Percentiles rank a stretch among this genome's conserved stretches.
Evolutionary conservation across 2,113 vertebrate genomes (phyloP).

Genomic region (Rhegmatorhina hoffmannsi): DNA sequence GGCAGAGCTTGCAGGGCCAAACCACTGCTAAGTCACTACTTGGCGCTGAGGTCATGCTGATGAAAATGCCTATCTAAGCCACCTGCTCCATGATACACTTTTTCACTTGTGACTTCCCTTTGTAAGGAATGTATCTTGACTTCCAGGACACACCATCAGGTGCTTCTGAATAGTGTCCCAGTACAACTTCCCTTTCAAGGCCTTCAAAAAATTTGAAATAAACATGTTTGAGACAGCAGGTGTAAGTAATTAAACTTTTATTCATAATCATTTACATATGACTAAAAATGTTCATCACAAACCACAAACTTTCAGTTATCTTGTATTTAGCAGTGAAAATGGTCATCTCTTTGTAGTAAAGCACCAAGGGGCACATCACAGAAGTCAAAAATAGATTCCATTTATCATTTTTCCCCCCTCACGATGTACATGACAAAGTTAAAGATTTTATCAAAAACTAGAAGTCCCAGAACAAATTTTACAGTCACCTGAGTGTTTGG

Average conservation of each 20-base stretch:
- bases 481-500: slow-evolving; percentile 36
- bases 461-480: slow-evolving; percentile 1
- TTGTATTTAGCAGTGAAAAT: slow-evolving; percentile 31
- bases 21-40: background rate
- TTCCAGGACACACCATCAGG: background rate
- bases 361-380: slow-evolving; percentile 11
- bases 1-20: background rate
- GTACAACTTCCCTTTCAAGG: background rate
- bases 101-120: background rate
- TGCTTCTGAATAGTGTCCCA: background rate
- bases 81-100: background rate
- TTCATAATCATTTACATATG: slow-evolving; percentile 32
- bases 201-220: background rate
- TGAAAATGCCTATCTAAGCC: background rate
- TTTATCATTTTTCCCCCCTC: background rate
- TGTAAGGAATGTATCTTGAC: background rate
- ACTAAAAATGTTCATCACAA: slow-evolving; percentile 35
- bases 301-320: background rate
- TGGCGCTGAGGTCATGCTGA: background rate
- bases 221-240: background rate
- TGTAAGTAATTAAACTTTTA: slow-evolving; percentile 57
- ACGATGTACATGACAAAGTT: background rate
- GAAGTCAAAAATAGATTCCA: background rate
- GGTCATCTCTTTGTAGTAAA: background rate
- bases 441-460: background rate